A percentile compares a stretch with the other conserved stretches of the same genome.
These are phyloP conservation scores for Clangula hyemalis DNA, from an alignment of 2,797 vertebrate species.

Conservation along the genomic window DNA sequence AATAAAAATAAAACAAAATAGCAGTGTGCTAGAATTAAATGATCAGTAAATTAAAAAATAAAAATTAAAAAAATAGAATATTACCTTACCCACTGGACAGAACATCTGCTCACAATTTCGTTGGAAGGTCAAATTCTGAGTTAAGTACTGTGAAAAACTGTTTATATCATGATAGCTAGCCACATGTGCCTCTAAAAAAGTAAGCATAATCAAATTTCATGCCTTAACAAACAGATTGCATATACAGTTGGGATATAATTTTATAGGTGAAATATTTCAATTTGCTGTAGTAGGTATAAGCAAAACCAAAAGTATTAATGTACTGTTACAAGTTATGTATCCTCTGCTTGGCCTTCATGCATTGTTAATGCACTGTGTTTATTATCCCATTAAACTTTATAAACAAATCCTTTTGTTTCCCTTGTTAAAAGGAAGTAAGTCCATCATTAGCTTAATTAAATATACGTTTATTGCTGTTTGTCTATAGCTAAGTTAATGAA, in stretches of 20 bases:
- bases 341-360: not conserved
- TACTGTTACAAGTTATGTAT: not conserved
- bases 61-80: not conserved
- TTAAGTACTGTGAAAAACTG: conserved; percentile 21
- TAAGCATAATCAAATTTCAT: conserved; percentile 20
- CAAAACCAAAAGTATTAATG: not conserved
- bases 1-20: not conserved
- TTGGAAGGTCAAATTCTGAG: conserved; percentile 16
- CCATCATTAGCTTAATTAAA: not conserved
- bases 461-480: not conserved
- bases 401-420: not conserved
- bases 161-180: not conserved
- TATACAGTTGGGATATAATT: not conserved
- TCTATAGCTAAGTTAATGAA: conserved; percentile 15
- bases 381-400: not conserved
- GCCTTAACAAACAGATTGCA: not conserved
- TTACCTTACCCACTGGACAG: not conserved
- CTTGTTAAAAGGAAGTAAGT: conserved; percentile 10
- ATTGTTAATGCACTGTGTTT: conserved; percentile 20
- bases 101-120: not conserved
- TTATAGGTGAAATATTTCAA: not conserved
- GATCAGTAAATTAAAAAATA: not conserved
- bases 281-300: not conserved
- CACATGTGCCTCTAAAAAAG: not conserved
- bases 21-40: not conserved